A percentile compares a stretch with the other conserved stretches of the same genome.
phyloP scores from a whole-genome alignment of 2,888 invertebrate species.

The Octodonta nipae region DNA sequence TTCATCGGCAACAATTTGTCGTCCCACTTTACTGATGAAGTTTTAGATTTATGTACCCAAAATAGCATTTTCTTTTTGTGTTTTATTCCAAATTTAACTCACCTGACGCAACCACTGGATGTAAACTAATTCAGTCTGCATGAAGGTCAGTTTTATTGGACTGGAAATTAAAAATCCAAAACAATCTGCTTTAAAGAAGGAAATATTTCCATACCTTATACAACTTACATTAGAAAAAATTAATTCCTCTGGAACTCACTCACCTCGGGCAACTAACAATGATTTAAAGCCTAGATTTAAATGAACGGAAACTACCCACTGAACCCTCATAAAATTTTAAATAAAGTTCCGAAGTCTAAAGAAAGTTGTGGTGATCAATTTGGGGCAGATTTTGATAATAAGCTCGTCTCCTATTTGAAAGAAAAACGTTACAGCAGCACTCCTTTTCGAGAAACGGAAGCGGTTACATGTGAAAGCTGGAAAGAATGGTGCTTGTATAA shows the following conservation, averaged over 20 bases:
- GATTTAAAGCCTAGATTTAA: no score
- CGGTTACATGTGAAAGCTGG: constrained; percentile 8
- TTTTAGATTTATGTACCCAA: constrained; percentile 4
- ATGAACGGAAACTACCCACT: no score
- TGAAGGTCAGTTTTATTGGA: constrained; percentile 5
- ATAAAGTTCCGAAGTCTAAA: constrained; percentile 9
- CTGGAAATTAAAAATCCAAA: constrained; percentile 5
- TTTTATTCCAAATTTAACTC: constrained; percentile 8
- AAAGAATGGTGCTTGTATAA: constrained; percentile 9
- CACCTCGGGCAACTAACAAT: not conserved
- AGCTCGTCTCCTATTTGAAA: constrained; percentile 11
- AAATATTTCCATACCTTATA: no score
- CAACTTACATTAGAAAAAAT: constrained; percentile 2
- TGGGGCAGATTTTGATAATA: constrained; percentile 8
- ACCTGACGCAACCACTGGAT: constrained; percentile 7
- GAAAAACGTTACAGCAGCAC: constrained; percentile 11
- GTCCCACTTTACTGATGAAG: constrained; percentile 8
- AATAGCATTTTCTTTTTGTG: constrained; percentile 9
- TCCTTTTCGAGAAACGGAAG: constrained; percentile 8
- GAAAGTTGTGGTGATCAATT: constrained; percentile 8
- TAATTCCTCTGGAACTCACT: constrained; percentile 3
- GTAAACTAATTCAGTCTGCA: constrained; percentile 4
- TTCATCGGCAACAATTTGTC: no score
- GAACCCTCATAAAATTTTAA: constrained; percentile 9
- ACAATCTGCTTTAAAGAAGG: constrained; percentile 2